These are phyloP conservation scores for Bimastos eiseni DNA, from an alignment of 2,888 invertebrate species.

Conservation along the genomic window DNA sequence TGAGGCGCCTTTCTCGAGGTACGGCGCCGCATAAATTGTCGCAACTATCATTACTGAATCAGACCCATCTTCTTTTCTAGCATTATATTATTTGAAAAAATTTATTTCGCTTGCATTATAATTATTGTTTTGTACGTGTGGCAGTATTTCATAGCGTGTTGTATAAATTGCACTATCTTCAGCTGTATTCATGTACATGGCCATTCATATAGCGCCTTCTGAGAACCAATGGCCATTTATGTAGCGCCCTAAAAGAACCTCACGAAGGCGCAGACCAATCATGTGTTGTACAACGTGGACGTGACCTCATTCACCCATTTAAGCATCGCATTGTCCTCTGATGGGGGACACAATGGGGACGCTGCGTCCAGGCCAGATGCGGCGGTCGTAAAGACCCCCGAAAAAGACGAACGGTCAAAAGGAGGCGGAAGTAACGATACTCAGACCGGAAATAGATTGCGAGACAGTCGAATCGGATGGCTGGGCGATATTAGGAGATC, in stretches of 20 bases:
- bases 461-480: neutral
- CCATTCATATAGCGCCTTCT: no score
- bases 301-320: neutral
- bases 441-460: neutral
- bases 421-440: neutral
- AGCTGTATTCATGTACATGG: no score
- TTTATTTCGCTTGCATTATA: neutral
- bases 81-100: no score
- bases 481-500: slow-evolving; percentile 9
- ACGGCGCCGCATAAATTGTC: no score
- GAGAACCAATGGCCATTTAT: no score
- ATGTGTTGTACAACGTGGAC: neutral
- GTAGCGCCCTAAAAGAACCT: neutral
- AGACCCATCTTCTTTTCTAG: no score
- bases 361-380: neutral
- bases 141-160: neutral
- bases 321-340: neutral
- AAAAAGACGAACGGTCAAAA: neutral
- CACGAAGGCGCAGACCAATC: neutral
- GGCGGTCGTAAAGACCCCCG: neutral
- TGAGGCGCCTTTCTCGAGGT: no score
- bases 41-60: no score
- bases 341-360: neutral
- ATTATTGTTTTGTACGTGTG: neutral
- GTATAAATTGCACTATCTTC: no score